A percentile compares a stretch with the other conserved stretches of the same genome.
Evolutionary conservation across 2,797 vertebrate species (phyloP).

Genomic region (Myotis planiceps): DNA sequence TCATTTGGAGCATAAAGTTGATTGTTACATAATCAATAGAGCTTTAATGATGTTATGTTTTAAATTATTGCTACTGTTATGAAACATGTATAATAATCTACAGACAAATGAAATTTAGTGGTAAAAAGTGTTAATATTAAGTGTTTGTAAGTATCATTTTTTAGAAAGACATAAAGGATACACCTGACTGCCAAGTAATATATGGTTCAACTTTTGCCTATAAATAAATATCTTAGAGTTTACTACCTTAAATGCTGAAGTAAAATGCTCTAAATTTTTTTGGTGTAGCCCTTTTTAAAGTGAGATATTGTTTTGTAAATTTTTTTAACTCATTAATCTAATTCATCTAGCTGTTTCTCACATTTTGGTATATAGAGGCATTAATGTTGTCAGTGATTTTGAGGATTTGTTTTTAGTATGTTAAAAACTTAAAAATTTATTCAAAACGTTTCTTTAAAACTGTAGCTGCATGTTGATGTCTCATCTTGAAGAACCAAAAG

Average conservation of each 20-base stretch:
- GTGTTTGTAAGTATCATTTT: not conserved
- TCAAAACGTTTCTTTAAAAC: constrained; percentile 69
- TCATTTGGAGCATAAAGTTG: not conserved
- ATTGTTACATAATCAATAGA: not conserved
- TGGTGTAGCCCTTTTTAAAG: not conserved
- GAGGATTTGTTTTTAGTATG: not conserved
- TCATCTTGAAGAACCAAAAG: constrained; percentile 94
- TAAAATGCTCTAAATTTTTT: constrained; percentile 17
- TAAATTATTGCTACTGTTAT: not conserved
- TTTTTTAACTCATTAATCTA: not conserved
- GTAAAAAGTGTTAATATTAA: not conserved
- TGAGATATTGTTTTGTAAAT: not conserved
- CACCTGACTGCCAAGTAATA: not conserved
- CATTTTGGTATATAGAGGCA: not conserved
- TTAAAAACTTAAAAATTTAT: not conserved
- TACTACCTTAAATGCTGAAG: not conserved
- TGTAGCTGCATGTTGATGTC: constrained; percentile 97
- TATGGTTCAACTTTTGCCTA: constrained; percentile 1
- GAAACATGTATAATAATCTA: not conserved
- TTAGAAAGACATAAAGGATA: not conserved
- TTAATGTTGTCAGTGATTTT: constrained; percentile 23
- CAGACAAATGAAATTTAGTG: not conserved
- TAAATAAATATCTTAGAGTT: not conserved
- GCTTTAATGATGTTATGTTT: constrained; percentile 12
- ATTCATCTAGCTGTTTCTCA: not conserved